Percentiles rank a stretch among this genome's conserved stretches.
phyloP scores from a whole-genome alignment of 2,888 invertebrate genomes.

The Nomada lathburiana region DNA sequence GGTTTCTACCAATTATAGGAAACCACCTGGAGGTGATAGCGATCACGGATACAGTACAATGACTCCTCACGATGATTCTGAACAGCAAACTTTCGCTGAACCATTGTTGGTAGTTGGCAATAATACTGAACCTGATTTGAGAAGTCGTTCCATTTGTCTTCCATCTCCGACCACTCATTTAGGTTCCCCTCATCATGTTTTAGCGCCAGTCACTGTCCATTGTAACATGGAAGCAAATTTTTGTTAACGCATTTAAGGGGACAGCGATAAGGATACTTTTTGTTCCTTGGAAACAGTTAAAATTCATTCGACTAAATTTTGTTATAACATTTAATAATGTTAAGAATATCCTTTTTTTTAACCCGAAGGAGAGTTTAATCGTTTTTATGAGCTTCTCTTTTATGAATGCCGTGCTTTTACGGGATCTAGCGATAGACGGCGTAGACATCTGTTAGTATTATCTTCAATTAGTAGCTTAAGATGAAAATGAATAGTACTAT shows the following conservation, averaged over 20 bases:
- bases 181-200: conserved; percentile 87
- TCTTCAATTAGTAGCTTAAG: background rate
- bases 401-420: conserved; percentile 25
- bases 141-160: conserved; percentile 80
- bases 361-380: conserved; percentile 15
- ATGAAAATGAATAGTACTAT: conserved; percentile 19
- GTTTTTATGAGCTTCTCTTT: conserved; percentile 26
- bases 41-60: conserved; percentile 98
- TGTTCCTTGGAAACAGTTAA: conserved; percentile 22
- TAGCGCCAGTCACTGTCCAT: conserved; percentile 96
- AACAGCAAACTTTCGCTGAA: conserved; percentile 90
- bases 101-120: conserved; percentile 79
- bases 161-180: conserved; percentile 86
- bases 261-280: background rate
- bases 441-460: conserved; percentile 14
- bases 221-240: conserved; percentile 93
- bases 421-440: conserved; percentile 14
- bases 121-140: conserved; percentile 74
- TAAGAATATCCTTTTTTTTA: conserved; percentile 7
- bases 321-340: conserved; percentile 12
- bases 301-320: conserved; percentile 1
- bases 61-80: conserved; percentile 96
- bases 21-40: conserved; percentile 92
- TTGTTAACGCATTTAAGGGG: conserved; percentile 67
- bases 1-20: conserved; percentile 92